Percentiles rank a stretch among this genome's conserved stretches.
Conservation (phyloP, 2,888 invertebrate genomes). For the Xanthorhoe spadicearia region DNA sequence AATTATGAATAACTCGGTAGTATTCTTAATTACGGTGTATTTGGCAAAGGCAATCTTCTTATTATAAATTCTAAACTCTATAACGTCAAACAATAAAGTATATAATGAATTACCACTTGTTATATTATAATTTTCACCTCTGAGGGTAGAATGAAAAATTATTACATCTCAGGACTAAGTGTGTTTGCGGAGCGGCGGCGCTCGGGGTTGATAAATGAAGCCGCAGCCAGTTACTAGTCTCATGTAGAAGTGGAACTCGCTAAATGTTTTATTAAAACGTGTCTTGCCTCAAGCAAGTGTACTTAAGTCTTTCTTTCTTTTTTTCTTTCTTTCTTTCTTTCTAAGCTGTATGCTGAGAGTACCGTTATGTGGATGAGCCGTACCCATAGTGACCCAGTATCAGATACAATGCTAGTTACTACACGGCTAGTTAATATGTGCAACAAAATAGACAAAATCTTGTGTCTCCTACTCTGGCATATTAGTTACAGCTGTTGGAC, state of each 20-base stretch:
- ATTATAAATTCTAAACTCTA: not conserved
- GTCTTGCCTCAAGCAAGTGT: not conserved
- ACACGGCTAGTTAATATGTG: too few relatives aligned
- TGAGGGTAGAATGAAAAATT: slow-evolving; percentile 33
- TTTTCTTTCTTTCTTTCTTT: too few relatives aligned
- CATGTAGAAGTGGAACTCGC: slow-evolving; percentile 20
- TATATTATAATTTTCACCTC: slow-evolving; percentile 21
- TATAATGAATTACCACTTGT: not conserved
- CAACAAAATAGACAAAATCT: too few relatives aligned
- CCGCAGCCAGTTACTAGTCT: slow-evolving; percentile 1
- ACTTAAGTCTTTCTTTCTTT: too few relatives aligned
- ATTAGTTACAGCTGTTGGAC: too few relatives aligned
- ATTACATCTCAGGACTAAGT: slow-evolving; percentile 33
- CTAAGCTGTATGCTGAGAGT: too few relatives aligned
- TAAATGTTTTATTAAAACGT: not conserved
- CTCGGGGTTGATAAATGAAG: slow-evolving; percentile 32
- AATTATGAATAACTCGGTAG: too few relatives aligned
- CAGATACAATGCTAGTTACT: too few relatives aligned
- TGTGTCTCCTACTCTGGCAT: too few relatives aligned
- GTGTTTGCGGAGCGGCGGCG: slow-evolving; percentile 25
- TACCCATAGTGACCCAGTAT: too few relatives aligned
- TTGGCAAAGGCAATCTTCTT: not conserved
- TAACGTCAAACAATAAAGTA: not conserved
- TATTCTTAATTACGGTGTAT: too few relatives aligned
- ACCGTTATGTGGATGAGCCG: too few relatives aligned